Evolutionary conservation across 2,888 invertebrate species (phyloP).

Genomic region (Pheosia tremula): DNA sequence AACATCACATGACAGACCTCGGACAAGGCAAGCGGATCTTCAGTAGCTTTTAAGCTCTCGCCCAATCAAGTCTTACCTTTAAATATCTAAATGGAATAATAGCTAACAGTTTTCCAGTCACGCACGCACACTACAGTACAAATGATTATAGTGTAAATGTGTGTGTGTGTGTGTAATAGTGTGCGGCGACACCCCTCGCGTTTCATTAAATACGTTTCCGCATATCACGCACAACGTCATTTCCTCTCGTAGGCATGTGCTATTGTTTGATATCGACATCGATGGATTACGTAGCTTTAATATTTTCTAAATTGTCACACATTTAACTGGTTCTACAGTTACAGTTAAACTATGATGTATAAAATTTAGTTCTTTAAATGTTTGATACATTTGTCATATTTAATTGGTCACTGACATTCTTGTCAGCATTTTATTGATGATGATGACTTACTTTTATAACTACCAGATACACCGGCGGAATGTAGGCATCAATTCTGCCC

Average conservation of each 20-base stretch:
- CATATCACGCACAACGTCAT: slow-evolving; percentile 84
- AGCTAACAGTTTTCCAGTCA: slow-evolving; percentile 41
- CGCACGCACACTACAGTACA: slow-evolving; percentile 34
- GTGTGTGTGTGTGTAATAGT: slow-evolving; percentile 38
- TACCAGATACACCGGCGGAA: too few relatives aligned
- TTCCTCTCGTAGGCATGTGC: slow-evolving; percentile 69
- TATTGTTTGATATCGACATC: slow-evolving; percentile 43
- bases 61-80: slow-evolving; percentile 11
- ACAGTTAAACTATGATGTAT: too few relatives aligned
- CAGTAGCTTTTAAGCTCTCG: slow-evolving; percentile 11
- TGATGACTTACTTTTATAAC: too few relatives aligned
- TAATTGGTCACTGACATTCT: too few relatives aligned
- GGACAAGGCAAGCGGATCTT: too few relatives aligned
- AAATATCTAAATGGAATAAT: slow-evolving; percentile 36
- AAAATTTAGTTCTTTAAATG: too few relatives aligned
- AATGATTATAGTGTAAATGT: slow-evolving; percentile 14
- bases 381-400: too few relatives aligned
- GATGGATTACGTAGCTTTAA: background rate
- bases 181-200: slow-evolving; percentile 72
- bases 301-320: too few relatives aligned
- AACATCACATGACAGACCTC: too few relatives aligned
- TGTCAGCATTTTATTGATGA: too few relatives aligned
- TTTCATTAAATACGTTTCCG: slow-evolving; percentile 84
- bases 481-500: too few relatives aligned
- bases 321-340: too few relatives aligned